Evolutionary conservation across 2,797 vertebrate species (phyloP), one percentile per base, ranked within the genome.

Genomic region (Heteromormyrus szaboi): DNA sequence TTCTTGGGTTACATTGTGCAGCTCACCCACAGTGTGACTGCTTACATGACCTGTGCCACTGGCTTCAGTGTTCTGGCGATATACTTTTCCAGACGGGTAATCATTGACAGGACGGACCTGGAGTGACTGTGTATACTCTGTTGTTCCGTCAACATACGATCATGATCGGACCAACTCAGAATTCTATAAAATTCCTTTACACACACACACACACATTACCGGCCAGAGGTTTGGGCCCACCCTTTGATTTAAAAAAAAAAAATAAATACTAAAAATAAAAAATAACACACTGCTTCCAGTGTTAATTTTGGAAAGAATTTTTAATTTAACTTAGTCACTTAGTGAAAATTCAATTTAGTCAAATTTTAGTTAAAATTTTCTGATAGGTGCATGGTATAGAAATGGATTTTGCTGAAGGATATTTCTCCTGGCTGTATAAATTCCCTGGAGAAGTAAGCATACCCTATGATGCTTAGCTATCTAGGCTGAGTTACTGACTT

Each of bases 1-100:
- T 85, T 96, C 81, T 94, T 98, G 96, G 96, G 97, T 46, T 95
- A 94, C 9, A 93, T 97, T 0, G 97, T 98, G 11, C 96, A 98
- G 93, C 93, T 97, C 90, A 96, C 95, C 1, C 94, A 96, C 90
- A 97, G 96, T 0, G 97, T 97, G 91, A 96, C 95, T 0, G 95
- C 96, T 87, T 97, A 97, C 91, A 96, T 97, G 96, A 95, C 92
- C 41, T 96, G 95, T 0, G 96, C 97, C 0, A 95, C 95, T 0
- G 93, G 88, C 22, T 92, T 98, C 33, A 96, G 97, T 2, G 88
- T 97, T 4, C 93, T 97, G 0, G 97, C 97, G 86, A 94, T 97
- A 89, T 96, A 96, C 90, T 96, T 97, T 83, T 96, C 96, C 4
- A 95, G 94, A 86, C 95, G 93, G 91, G 95, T 97, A 0, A 92